Base-by-base conservation (phyloP, 1,140 invertebrate genomes). In the Asobara japonica region DNA sequence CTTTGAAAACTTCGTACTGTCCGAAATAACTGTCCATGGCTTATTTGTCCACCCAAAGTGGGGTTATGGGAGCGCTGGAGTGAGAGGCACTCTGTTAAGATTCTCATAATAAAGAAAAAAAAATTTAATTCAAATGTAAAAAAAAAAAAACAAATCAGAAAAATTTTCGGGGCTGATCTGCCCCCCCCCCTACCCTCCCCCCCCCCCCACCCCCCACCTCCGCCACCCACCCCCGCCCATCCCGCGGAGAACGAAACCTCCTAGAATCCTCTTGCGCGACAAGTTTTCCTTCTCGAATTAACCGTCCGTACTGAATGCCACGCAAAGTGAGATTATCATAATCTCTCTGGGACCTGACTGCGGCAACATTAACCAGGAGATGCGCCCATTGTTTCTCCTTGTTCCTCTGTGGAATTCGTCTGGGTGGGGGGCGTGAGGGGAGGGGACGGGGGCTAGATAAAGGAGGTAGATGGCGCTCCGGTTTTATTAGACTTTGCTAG, bases 241-340 rank as follows among this genome's bases (percentile, higher is more conserved):
- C 13, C 22, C 18, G 33, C 61, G 51, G 4, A 65, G 65, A 62
- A 65, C 61, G 33, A 71, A 71, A 71, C 69, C 16, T 29, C 16
- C 13, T n/a, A 65, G 41, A 56, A 65, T 65, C 27, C 27, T 31
- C 18, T 22, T 16, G 27, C 33, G 77, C 1, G 29, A 76, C 75
- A 85, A 87, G 82, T 86, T 87, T n/a, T 85, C 80, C 83, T 86
- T 79, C 80, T 84, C 83, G 83, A 87, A 84, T 86, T 87, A 87
- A 85, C 81, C 80, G 81, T 77, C 82, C 76, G 72, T 31, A 72
- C 77, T 82, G 85, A 83, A 83, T 77, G 82, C 80, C 82, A 82
- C 81, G 80, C 86, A 86, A 87, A 87, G 81, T 79, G 79, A 87
- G 85, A 87, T 87, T 87, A 87, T 87, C 79, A 87, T 87, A 87